Evolutionary conservation across 2,113 vertebrate species (phyloP), one percentile per base, ranked within the genome.

Genomic region (Hippocampus guttulatus): DNA sequence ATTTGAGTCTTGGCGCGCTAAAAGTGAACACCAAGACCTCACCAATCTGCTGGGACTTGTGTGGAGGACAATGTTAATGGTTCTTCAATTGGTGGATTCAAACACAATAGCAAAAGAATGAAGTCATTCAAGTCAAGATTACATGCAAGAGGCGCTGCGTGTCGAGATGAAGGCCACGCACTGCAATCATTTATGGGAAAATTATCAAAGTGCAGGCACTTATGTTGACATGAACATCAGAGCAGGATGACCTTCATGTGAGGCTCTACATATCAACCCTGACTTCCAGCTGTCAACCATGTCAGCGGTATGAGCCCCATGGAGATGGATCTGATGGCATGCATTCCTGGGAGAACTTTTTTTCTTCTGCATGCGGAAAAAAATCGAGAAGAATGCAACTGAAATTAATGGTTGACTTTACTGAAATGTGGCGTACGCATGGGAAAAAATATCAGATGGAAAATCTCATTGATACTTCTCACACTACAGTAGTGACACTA

Each of bases 1-100:
- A 82, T 87, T 82, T 85, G 52, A 69, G 71, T 64, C 68, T 68
- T 80, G 86, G 80, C 81, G 41, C 60, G 62, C 16, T 21, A 57
- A 64, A 21, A 21, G 38, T 41, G 40, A 64, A 64, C 62, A 64
- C 38, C 38, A 41, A 40, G 38, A 43, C 38, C 38, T 64, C 62
- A 61, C 16, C 20, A 11, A 41, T n/a, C 38, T 41, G 9, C 33
- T 41, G 58, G 58, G 27, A 33, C 40, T 41, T 40, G 21, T 64
- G 62, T 23, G 62, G 20, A n/a, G 38, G 62, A 64, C 62, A 23
- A n/a, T 64, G 12, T 14, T 43, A 41, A 43, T 64, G 21, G 38
- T 20, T 64, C 62, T 41, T 64, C 38, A 21, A 30, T 41, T 20
- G 9, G 38, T 38, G 62, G 62, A 64, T 64, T 64, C 20, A 7